Percentiles rank a stretch among this genome's conserved stretches.
phyloP scores from a whole-genome alignment of 1,140 invertebrate genomes.

The Ganaspis sp. region DNA sequence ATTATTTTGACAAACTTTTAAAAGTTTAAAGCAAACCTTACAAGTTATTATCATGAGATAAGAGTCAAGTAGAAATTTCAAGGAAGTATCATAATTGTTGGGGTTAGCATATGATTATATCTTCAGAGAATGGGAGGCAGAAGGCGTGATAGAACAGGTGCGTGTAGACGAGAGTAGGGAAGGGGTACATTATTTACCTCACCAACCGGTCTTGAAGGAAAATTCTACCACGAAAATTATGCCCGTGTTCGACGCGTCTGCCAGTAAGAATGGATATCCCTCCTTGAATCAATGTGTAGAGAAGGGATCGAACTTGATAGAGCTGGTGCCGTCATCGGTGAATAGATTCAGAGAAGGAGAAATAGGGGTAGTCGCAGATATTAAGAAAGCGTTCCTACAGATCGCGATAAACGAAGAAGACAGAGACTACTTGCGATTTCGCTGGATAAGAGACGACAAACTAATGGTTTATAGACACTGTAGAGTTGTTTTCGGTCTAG shows the following conservation, averaged over 20 bases:
- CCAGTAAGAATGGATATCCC: too few species aligned
- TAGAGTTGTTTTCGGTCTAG: conserved; percentile 57
- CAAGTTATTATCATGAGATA: too few species aligned
- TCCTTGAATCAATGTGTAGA: too few species aligned
- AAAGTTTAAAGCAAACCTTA: too few species aligned
- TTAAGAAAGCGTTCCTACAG: conserved; percentile 67
- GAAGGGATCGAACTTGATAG: conserved; percentile 65
- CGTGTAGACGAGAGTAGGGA: not conserved
- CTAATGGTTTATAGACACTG: conserved; percentile 49
- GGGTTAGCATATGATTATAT: conserved; percentile 30
- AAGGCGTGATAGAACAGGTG: conserved; percentile 50
- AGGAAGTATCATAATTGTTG: too few species aligned
- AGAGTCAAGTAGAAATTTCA: too few species aligned
- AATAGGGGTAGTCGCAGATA: conserved; percentile 47
- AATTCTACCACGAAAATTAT: too few species aligned
- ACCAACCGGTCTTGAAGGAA: too few species aligned
- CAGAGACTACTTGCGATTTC: conserved; percentile 61
- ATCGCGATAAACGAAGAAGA: conserved; percentile 60
- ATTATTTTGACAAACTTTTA: too few species aligned
- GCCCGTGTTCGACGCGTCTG: too few species aligned
- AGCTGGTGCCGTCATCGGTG: conserved; percentile 65
- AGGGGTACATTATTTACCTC: not conserved
- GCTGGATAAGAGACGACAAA: conserved; percentile 55
- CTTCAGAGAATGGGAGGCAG: conserved; percentile 35
- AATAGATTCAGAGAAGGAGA: conserved; percentile 60